These are phyloP conservation scores for Hanleya hanleyi DNA, from an alignment of 2,888 invertebrate species.

Conservation along the genomic window DNA sequence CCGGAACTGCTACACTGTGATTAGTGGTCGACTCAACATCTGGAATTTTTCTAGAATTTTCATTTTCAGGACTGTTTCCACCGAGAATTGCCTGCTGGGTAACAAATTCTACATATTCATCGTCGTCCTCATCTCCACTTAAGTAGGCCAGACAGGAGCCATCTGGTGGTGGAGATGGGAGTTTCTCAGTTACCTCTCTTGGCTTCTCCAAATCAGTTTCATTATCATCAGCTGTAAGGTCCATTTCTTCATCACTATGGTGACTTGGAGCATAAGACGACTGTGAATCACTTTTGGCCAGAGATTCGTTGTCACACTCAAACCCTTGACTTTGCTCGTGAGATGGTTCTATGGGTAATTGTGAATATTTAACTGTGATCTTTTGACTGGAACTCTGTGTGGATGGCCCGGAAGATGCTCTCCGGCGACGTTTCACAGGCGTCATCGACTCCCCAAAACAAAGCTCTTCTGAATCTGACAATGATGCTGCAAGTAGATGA, in stretches of 20 bases:
- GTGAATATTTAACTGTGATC: background rate
- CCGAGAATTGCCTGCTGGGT: too few relatives aligned
- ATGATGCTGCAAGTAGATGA: background rate
- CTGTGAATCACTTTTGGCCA: background rate
- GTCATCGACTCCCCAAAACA: background rate
- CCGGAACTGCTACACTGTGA: background rate
- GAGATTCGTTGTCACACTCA: background rate
- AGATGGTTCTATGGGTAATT: background rate
- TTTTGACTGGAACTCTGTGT: background rate
- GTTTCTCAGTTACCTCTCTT: background rate
- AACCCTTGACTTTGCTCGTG: background rate
- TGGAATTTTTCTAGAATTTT: background rate
- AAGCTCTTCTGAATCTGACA: background rate
- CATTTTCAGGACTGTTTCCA: background rate
- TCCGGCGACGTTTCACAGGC: background rate
- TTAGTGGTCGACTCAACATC: background rate
- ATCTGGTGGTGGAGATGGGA: background rate
- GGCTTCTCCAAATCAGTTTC: too few relatives aligned
- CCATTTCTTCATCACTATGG: conserved; percentile 6
- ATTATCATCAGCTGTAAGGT: background rate
- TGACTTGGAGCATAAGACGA: background rate
- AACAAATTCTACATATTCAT: background rate
- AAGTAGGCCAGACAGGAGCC: background rate
- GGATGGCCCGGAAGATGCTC: background rate
- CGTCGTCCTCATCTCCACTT: background rate